Base-by-base conservation (phyloP, 2,113 vertebrate genomes). In the Rhinolophus ferrumequinum region DNA sequence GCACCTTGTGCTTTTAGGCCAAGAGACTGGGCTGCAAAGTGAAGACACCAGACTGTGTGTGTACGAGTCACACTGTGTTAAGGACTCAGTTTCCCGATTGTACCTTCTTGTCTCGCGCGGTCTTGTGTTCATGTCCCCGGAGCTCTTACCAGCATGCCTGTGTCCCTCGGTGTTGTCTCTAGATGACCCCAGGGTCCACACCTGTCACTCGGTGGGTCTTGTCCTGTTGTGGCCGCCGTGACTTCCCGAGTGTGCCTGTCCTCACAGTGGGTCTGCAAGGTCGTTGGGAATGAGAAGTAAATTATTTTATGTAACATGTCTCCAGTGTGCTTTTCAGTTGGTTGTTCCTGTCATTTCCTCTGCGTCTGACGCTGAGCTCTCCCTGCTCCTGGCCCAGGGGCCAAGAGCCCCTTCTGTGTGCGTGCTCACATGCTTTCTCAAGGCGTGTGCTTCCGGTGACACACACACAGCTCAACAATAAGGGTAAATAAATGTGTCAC, bases 401-500 rank as follows among this genome's bases (percentile, higher is more conserved):
- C 75, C 18, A 6, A 10, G 75, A 11, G 21, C 9, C 52, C 76
- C 50, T 2, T 14, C 76, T 9, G 52, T 60, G 52, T 60, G 22
- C 58, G 56, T 79, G 76, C 50, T n/a, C 13, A 12, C 11, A 1
- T 62, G 14, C 14, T 2, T 54, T 54, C 60, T 95, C 56, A 26
- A 58, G 75, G 90, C 19, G 86, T 79, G 95, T 91, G 95, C 79
- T 94, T 75, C 97, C 96, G 86, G 94, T 54, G 97, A 96, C 89
- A 66, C 95, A 90, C 90, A 69, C 1, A 30, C 90, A 97, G 81
- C 97, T 97, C 96, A 97, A 70, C 97, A 89, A 76, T 54, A 96
- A 96, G 33, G 24, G 89, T 84, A 22, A 98, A 98, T 96, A 97
- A 94, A 94, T 76, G 90, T 95, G 96, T 94, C 98, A 92, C 97